phyloP scores from a whole-genome alignment of 1,140 invertebrate genomes.

The Aphaenogaster floridana region DNA sequence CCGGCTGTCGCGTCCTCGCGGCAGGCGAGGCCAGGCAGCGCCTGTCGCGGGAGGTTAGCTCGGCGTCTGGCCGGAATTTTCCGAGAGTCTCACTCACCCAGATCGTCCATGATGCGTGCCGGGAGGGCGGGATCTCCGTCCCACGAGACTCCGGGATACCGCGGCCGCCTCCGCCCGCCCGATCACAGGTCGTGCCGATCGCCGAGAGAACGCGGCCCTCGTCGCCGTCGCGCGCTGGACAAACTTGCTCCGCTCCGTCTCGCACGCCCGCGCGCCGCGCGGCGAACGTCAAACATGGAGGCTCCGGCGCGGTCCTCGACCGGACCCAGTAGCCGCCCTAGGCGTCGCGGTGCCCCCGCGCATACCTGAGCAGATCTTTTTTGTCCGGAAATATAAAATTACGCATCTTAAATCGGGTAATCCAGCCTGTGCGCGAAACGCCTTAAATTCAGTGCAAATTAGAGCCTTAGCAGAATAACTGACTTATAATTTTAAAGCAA shows the following conservation, averaged over 20 bases:
- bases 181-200: not conserved
- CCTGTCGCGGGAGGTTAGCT: slow-evolving; percentile 71
- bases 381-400: not conserved
- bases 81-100: slow-evolving; percentile 73
- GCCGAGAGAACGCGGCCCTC: not conserved
- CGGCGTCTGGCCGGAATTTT: not conserved
- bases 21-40: not conserved
- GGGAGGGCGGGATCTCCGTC: not conserved
- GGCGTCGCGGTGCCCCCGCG: not conserved
- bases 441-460: not conserved
- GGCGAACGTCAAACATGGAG: slow-evolving; percentile 77
- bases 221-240: not conserved
- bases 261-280: slow-evolving; percentile 34
- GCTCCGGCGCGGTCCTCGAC: slow-evolving; percentile 50
- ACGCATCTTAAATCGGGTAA: not conserved
- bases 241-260: not conserved
- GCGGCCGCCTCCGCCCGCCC: not conserved
- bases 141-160: not conserved
- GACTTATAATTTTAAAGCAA: no score
- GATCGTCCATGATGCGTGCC: slow-evolving; percentile 77
- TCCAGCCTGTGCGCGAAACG: not conserved
- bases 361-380: not conserved
- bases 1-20: not conserved
- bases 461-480: no score
- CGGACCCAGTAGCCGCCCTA: slow-evolving; percentile 1